phyloP scores from a whole-genome alignment of 2,797 vertebrate genomes.

The Rhyacichthys aspro region DNA sequence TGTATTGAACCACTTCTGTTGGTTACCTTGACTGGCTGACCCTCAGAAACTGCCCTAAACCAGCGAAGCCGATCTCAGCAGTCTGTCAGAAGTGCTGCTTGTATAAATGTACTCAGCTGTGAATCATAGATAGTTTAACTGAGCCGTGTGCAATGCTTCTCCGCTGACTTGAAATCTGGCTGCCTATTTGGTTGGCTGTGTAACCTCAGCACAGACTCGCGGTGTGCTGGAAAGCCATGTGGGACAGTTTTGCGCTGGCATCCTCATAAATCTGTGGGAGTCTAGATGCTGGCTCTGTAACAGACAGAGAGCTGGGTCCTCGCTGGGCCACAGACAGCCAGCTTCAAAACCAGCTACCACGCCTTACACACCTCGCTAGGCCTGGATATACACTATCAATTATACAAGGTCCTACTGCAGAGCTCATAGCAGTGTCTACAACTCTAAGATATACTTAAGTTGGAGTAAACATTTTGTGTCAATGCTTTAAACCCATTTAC shows the following conservation, averaged over 20 bases:
- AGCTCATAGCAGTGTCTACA: too few relatives aligned
- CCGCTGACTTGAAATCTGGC: conserved; percentile 52
- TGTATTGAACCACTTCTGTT: too few relatives aligned
- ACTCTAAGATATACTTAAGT: too few relatives aligned
- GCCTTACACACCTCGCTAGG: conserved; percentile 14
- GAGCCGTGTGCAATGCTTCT: conserved; percentile 40
- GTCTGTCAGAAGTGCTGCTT: conserved; percentile 15
- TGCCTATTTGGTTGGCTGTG: conserved; percentile 48
- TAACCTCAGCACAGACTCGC: conserved; percentile 67
- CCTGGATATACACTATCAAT: conserved; percentile 1
- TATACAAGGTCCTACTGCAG: too few relatives aligned
- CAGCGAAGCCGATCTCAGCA: conserved; percentile 32
- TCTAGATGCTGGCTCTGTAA: conserved; percentile 69
- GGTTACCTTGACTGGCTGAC: too few relatives aligned
- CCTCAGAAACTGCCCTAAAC: neutral
- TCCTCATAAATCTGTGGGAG: conserved; percentile 79
- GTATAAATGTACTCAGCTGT: conserved; percentile 42
- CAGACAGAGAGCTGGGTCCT: conserved; percentile 63
- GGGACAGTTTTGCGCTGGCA: conserved; percentile 81
- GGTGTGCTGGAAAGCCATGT: conserved; percentile 72
- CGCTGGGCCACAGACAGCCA: conserved; percentile 54
- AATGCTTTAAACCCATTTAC: too few relatives aligned
- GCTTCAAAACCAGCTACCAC: conserved; percentile 9
- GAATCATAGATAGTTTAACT: conserved; percentile 54
- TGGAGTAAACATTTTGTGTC: too few relatives aligned